phyloP scores from a whole-genome alignment of 2,797 vertebrate species.

The Micromesistius poutassou region DNA sequence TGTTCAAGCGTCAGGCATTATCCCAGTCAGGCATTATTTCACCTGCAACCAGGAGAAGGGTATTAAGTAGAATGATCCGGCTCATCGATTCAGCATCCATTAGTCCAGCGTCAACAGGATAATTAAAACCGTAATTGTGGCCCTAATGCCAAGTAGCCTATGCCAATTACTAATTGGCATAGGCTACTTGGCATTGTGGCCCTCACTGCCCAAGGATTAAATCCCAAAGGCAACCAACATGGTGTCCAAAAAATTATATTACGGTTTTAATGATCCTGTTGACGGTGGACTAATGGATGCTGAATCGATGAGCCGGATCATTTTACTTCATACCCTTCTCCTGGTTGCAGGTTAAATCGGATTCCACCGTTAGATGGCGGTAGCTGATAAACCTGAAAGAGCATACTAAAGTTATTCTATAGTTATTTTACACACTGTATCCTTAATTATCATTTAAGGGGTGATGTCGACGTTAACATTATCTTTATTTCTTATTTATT shows the following conservation, averaged over 20 bases:
- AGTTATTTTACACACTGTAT: no score
- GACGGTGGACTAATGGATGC: constrained; percentile 7
- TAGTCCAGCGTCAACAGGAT: constrained; percentile 13
- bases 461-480: no score
- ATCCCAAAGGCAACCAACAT: constrained; percentile 1
- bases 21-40: no score
- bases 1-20: no score
- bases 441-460: no score
- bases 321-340: constrained; percentile 10
- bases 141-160: no score
- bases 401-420: neutral
- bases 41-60: constrained; percentile 11
- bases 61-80: constrained; percentile 8
- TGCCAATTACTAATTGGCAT: no score
- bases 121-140: constrained; percentile 1
- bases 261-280: constrained; percentile 9
- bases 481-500: no score
- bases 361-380: constrained; percentile 9
- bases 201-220: neutral
- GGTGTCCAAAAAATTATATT: constrained; percentile 1
- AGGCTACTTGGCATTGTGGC: no score
- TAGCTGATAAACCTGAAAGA: constrained; percentile 11
- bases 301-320: constrained; percentile 9
- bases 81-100: constrained; percentile 7
- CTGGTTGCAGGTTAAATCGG: constrained; percentile 13